These are phyloP conservation scores for Pyralis farinalis DNA, from an alignment of 2,888 invertebrate species.

Conservation along the genomic window DNA sequence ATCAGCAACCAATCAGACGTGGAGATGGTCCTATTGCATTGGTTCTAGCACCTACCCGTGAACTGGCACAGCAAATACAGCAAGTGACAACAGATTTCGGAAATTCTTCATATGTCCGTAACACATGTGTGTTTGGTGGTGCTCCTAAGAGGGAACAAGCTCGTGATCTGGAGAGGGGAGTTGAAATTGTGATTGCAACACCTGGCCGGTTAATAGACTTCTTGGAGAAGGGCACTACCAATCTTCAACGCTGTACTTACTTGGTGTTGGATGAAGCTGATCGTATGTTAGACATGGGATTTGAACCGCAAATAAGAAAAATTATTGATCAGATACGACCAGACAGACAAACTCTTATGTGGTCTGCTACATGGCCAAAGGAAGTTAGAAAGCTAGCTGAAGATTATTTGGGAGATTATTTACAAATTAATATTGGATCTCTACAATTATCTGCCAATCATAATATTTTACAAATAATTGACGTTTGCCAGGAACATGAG, in stretches of 20 bases:
- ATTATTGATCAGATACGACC: constrained; percentile 96
- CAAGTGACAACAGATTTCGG: constrained; percentile 92
- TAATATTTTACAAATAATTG: constrained; percentile 93
- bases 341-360: constrained; percentile 98
- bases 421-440: constrained; percentile 96
- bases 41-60: constrained; percentile 89
- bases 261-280: constrained; percentile 95
- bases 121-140: constrained; percentile 95
- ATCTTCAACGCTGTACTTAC: constrained; percentile 89
- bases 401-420: constrained; percentile 94
- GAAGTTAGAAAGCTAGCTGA: constrained; percentile 95
- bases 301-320: constrained; percentile 97
- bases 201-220: constrained; percentile 94
- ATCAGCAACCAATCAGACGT: constrained; percentile 87
- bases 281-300: constrained; percentile 98
- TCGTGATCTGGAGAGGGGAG: constrained; percentile 87
- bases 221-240: constrained; percentile 87
- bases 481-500: constrained; percentile 93
- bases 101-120: constrained; percentile 86
- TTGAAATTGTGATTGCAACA: constrained; percentile 94
- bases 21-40: constrained; percentile 93
- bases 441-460: constrained; percentile 93
- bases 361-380: constrained; percentile 99
- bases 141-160: constrained; percentile 91
- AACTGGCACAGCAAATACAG: constrained; percentile 90